These are phyloP conservation scores for Cyclargus thomasi DNA, from an alignment of 1,140 invertebrate genomes.

Conservation along the genomic window DNA sequence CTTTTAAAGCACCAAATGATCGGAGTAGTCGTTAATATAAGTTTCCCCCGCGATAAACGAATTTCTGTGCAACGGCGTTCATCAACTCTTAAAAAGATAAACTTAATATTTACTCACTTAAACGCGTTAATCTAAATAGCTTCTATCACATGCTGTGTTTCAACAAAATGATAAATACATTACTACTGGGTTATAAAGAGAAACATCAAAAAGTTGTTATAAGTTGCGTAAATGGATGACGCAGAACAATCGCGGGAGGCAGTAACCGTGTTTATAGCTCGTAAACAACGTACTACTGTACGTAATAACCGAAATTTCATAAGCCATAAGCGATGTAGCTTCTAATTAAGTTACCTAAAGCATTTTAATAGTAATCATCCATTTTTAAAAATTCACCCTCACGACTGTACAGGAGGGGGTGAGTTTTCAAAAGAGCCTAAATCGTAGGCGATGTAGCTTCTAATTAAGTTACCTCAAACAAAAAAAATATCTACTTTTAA, in stretches of 20 bases:
- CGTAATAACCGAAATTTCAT: background rate
- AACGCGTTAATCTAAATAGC: background rate
- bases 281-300: background rate
- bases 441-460: background rate
- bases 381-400: no score
- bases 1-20: no score
- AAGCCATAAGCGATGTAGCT: background rate
- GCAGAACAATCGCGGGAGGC: background rate
- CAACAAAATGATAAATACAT: background rate
- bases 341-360: background rate
- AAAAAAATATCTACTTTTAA: no score
- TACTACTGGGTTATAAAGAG: background rate
- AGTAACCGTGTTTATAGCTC: background rate
- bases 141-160: background rate
- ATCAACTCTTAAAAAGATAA: no score
- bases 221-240: background rate
- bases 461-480: background rate
- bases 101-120: no score
- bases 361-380: no score
- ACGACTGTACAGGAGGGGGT: no score
- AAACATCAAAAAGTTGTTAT: conserved; percentile 1
- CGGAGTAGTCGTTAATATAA: no score
- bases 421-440: no score
- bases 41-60: no score
- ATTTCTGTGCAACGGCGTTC: no score